Evolutionary conservation across 30 jellyfish, hydroid and myxozoan species (phyloP), one percentile per base, ranked within the genome.

Genomic region (Pseudorhiza aurosa): DNA sequence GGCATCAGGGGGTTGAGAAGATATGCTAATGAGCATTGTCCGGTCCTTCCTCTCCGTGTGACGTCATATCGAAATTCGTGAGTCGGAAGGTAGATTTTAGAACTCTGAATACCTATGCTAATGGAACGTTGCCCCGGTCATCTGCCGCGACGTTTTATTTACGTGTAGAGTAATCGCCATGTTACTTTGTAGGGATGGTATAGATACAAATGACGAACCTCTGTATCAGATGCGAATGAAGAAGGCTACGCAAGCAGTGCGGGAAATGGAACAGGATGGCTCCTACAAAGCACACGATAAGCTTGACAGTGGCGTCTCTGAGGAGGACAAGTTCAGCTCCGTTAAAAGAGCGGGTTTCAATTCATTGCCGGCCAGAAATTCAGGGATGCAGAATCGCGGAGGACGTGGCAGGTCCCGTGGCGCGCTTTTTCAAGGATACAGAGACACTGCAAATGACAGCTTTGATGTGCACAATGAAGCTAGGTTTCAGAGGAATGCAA

Each of bases 271-370:
- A 45, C 63, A 42, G 37, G 88, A 77, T 9, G 71, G 11, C 0
- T 0, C 57, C 51, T 43, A 45, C 35, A 67, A 40, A 24, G 8
- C 14, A 10, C 96, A 76, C 28, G 96, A 87, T 24, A 43, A 2
- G 21, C 55, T 76, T 5, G 96, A 87, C 63, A 87, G 96, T 45
- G 96, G 96, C 11, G 44, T 53, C 28, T 43, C 87, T 15, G 96
- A 87, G 55, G 96, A 87, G 44, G 96, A 87, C 2, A 29, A 51
- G 26, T 87, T 50, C 74, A 87, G 96, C 37, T 68, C 96, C 4
- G 96, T 87, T 40, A 55, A 55, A 18, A 65, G 88, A 36, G 72
- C 51, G 26, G 81, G 37, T n/a, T 15, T 58, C 31, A 58, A 44
- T 37, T 8, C 95, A 2, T 2, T 63, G 0, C 63, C 63, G 14